These are phyloP conservation scores for Agrypnia vestita DNA, from an alignment of 1,140 invertebrate species.

Conservation along the genomic window DNA sequence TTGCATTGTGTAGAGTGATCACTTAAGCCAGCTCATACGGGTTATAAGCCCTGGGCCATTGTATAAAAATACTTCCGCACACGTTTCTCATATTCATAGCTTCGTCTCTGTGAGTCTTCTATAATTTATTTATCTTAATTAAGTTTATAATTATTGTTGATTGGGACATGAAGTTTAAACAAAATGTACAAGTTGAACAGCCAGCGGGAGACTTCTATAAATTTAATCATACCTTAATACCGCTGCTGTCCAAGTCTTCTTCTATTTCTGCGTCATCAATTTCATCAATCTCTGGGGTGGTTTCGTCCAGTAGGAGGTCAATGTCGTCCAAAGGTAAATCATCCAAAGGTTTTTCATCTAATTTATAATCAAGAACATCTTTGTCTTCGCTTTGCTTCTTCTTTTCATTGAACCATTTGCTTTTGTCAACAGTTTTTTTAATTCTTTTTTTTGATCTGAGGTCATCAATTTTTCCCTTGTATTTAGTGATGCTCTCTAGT, in stretches of 20 bases:
- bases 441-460: slow-evolving; percentile 68
- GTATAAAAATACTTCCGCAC: too few relatives aligned
- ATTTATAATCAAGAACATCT: slow-evolving; percentile 64
- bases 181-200: too few relatives aligned
- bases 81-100: too few relatives aligned
- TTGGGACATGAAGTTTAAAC: too few relatives aligned
- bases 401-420: slow-evolving; percentile 54
- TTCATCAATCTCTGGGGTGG: slow-evolving; percentile 59
- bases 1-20: too few relatives aligned
- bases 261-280: slow-evolving; percentile 66
- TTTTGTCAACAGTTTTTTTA: slow-evolving; percentile 65
- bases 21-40: too few relatives aligned
- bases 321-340: slow-evolving; percentile 67
- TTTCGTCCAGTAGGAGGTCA: slow-evolving; percentile 62
- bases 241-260: slow-evolving; percentile 68
- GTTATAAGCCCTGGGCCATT: too few relatives aligned
- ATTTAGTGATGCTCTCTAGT: slow-evolving; percentile 74
- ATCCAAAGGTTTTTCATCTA: slow-evolving; percentile 40
- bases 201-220: too few relatives aligned
- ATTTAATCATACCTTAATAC: slow-evolving; percentile 27
- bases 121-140: too few relatives aligned
- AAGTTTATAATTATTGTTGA: too few relatives aligned
- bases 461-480: slow-evolving; percentile 73
- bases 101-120: too few relatives aligned
- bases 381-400: slow-evolving; percentile 64